Evolutionary conservation across 2,113 vertebrate species (phyloP).

Genomic region (Ursus arctos): DNA sequence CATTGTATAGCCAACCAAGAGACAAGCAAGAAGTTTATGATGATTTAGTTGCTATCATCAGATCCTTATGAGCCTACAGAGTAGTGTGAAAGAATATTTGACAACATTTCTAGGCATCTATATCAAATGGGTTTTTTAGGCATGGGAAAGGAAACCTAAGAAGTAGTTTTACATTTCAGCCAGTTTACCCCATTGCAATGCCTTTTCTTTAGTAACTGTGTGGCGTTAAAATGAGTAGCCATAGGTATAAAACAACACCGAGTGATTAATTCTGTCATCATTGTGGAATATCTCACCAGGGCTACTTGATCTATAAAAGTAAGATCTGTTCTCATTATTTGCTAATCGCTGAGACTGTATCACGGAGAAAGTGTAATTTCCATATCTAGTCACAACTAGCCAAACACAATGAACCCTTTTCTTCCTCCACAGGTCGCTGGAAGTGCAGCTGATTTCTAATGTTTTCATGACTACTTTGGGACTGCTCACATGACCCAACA

Average conservation of each 20-base stretch:
- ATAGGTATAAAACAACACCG: constrained; percentile 72
- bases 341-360: constrained; percentile 65
- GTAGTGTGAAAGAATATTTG: neutral
- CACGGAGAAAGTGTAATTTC: constrained; percentile 36
- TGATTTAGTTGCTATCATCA: neutral
- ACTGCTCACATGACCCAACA: neutral
- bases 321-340: constrained; percentile 70
- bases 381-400: constrained; percentile 35
- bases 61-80: neutral
- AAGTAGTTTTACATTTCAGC: constrained; percentile 1
- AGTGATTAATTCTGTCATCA: constrained; percentile 61
- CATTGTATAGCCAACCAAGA: neutral
- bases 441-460: constrained; percentile 45
- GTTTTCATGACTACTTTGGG: neutral
- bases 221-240: constrained; percentile 73
- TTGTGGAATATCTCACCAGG: constrained; percentile 47
- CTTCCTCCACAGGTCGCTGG: constrained; percentile 53
- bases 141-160: neutral
- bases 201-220: constrained; percentile 76
- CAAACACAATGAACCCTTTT: constrained; percentile 35
- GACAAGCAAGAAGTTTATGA: neutral
- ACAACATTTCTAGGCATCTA: neutral
- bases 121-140: neutral
- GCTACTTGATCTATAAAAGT: constrained; percentile 74
- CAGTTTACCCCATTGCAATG: neutral